Base-by-base conservation (phyloP, 2,113 vertebrate genomes). In the Lynx canadensis region DNA sequence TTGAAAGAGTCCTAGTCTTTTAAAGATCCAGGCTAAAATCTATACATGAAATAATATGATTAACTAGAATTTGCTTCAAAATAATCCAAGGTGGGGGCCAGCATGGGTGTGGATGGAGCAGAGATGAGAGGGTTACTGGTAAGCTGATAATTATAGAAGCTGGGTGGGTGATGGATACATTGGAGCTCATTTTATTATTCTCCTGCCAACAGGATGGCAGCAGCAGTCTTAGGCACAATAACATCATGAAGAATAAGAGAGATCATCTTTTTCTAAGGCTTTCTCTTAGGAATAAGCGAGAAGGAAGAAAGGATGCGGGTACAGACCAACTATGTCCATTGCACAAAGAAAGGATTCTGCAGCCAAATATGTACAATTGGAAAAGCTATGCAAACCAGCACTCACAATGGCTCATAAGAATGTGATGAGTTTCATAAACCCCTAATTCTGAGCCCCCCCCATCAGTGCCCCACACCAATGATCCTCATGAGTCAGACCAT, bases 1-100 rank as follows among this genome's bases (percentile, higher is more conserved):
- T 93, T 83, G 79, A 80, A 89, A 71, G 71, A 71, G 81, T 73
- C 45, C 11, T 85, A 48, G 74, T 92, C 48, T 96, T 82, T 94
- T 52, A 80, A 83, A 90, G 68, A 68, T 63, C 57, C 25, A 74
- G 36, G 16, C 9, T 83, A 45, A 92, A 68, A 88, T 91, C 52
- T 92, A 82, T 76, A 23, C n/a, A 45, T n/a, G 41, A 89, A 93
- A 80, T 66, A 84, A 89, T 65, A 52, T 50, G n/a, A 74, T 52
- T 38, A 71, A 91, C 13, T 76, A 8, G 60, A 74, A 96, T 96
- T 83, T 83, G n/a, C 48, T 94, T 80, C 90, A 83, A 50, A 94
- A 84, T 80, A 78, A 68, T 55, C 91, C 27, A 38, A 82, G n/a
- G 27, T 25, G 6, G 36, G 14, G n/a, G 10, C 29, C 41, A 41